Evolutionary conservation across 2,888 invertebrate genomes (phyloP), one percentile per base, ranked within the genome.

Genomic region (Gandaritis pyraliata): DNA sequence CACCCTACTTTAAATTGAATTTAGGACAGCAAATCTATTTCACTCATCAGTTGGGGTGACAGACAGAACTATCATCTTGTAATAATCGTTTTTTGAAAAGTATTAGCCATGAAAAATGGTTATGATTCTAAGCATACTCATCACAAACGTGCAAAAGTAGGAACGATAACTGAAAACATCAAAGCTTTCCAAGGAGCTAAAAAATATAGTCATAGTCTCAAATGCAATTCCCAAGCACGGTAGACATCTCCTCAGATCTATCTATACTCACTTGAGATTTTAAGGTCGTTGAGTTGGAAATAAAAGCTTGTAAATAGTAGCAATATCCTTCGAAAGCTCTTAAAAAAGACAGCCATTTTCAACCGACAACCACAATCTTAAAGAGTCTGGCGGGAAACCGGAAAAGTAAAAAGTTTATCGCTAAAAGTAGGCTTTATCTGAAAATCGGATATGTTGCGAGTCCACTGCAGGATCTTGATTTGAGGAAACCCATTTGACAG

Each of bases 401-500:
- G 58, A 52, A 56, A 55, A 59, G 56, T 56, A 41, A 54, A 50
- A 63, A 58, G 53, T 63, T 62, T 58, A 55, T 54, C 62, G 45
- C 46, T 16, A 18, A 53, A 57, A 46, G 50, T 45, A 54, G 50
- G 38, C 45, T 51, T 48, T 64, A 56, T 56, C 56, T 38, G 43
- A 30, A 47, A 39, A 55, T 59, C 30, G 50, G 47, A 52, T 38
- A 59, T 11, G 58, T 59, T 39, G 29, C 43, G 18, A 57, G 58
- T 64, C 64, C 18, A 23, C 29, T 45, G 43, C 64, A 64, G 64
- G 48, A 64, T 64, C 64, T 59, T 46, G 64, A 60, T 64, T 52
- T 45, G 56, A 47, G 18, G 36, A 52, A 45, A 39, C 51, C 59
- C 48, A 59, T 64, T 57, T 64, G 36, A 57, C 33, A 59, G 59